These are phyloP conservation scores for Elysia chlorotica DNA, from an alignment of 1,140 invertebrate species.

Conservation along the genomic window DNA sequence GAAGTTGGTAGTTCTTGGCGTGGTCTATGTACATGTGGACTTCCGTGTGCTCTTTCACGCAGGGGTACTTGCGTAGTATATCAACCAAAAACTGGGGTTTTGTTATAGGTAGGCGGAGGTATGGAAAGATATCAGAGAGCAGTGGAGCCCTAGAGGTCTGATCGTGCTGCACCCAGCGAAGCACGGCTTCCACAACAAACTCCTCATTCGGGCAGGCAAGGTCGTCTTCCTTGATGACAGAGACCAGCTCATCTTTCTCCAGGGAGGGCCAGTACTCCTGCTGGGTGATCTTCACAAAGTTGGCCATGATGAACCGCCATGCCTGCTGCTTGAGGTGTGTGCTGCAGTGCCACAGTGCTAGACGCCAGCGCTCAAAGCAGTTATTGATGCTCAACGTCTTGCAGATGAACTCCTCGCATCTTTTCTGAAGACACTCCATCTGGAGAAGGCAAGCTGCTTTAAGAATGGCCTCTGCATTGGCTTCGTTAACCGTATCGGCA, in stretches of 20 bases:
- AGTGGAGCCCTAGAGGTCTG: conserved; percentile 28
- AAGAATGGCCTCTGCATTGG: conserved; percentile 48
- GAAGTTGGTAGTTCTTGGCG: conserved; percentile 46
- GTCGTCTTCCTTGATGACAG: conserved; percentile 44
- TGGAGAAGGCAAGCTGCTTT: conserved; percentile 46
- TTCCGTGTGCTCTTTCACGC: conserved; percentile 33
- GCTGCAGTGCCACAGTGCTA: conserved; percentile 42
- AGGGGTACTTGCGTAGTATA: conserved; percentile 33
- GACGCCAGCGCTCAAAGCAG: conserved; percentile 46
- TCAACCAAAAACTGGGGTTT: conserved; percentile 42
- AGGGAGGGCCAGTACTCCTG: conserved; percentile 39
- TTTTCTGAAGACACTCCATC: conserved; percentile 44
- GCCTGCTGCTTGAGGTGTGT: conserved; percentile 37
- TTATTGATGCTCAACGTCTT: conserved; percentile 41
- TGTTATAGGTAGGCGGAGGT: conserved; percentile 40
- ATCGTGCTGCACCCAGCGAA: conserved; percentile 43
- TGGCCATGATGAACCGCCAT: conserved; percentile 35
- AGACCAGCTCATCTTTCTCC: conserved; percentile 45
- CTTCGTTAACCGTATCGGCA: conserved; percentile 36
- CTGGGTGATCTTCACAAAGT: conserved; percentile 41
- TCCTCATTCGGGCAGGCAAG: conserved; percentile 42
- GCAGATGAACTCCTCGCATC: conserved; percentile 46
- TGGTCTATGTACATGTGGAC: conserved; percentile 39
- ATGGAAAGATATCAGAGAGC: conserved; percentile 35
- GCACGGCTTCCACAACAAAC: conserved; percentile 37